A percentile compares a stretch with the other conserved stretches of the same genome.
phyloP scores from a whole-genome alignment of 2,797 vertebrate genomes.

The Toxotes lorentzi region DNA sequence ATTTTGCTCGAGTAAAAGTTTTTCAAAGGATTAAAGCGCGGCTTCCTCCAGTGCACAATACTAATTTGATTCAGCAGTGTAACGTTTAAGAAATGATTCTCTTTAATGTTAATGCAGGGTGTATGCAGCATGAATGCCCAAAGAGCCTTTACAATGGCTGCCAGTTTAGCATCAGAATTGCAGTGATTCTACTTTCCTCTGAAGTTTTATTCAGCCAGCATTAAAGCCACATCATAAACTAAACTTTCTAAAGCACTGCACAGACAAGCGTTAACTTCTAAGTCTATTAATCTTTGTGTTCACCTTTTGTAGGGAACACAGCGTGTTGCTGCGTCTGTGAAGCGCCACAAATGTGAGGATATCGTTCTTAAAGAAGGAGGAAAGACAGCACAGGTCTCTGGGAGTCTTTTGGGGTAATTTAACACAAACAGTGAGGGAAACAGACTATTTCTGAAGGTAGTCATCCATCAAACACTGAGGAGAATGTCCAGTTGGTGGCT shows the following conservation, averaged over 20 bases:
- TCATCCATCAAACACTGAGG: constrained; percentile 80
- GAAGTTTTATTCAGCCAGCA: constrained; percentile 16
- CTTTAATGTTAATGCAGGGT: constrained; percentile 32
- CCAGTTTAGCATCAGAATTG: constrained; percentile 20
- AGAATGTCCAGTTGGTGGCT: constrained; percentile 81
- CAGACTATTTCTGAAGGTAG: constrained; percentile 69
- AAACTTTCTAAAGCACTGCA: constrained; percentile 34
- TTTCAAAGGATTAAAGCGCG: background rate
- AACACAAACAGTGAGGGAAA: constrained; percentile 67
- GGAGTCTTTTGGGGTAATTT: constrained; percentile 72
- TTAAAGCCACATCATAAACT: constrained; percentile 39
- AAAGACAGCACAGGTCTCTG: constrained; percentile 45
- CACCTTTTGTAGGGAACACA: constrained; percentile 29
- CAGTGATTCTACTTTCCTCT: constrained; percentile 17
- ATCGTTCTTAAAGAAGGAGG: constrained; percentile 42
- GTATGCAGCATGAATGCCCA: constrained; percentile 23
- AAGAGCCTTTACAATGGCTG: background rate
- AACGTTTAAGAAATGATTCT: constrained; percentile 25
- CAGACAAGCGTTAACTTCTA: constrained; percentile 20
- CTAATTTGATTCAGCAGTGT: constrained; percentile 34
- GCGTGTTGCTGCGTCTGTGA: constrained; percentile 15
- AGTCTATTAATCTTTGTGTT: constrained; percentile 27
- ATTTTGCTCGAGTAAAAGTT: constrained; percentile 25
- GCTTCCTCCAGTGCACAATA: background rate
- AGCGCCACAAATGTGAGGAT: constrained; percentile 35